Base-by-base conservation (phyloP, 2,888 invertebrate genomes). In the Caenorhabditis becei region DNA sequence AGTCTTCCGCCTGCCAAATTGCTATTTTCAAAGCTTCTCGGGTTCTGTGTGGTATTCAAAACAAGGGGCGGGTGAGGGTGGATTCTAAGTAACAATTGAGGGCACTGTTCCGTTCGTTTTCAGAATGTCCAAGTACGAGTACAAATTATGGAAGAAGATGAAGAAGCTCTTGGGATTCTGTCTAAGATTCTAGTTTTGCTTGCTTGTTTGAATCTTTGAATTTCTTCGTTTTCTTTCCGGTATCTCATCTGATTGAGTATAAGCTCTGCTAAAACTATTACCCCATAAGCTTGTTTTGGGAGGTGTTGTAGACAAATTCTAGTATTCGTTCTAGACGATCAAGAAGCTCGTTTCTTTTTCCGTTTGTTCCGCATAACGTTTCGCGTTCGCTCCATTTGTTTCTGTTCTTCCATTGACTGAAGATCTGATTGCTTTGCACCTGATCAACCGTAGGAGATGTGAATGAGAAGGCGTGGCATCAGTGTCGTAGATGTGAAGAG, bases 211-310 rank as follows among this genome's bases (percentile, higher is more conserved):
- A 51, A 16, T 70, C 8, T 70, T 24, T 51, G 28, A 10, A 20
- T 59, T 51, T 47, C 5, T 47, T 18, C 47, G 8, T 47, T 41
- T 16, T 41, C 10, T 32, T 32, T 32, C 14, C 41, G 16, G 24
- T 32, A 35, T 59, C 16, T 32, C 7, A 18, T 44, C 23, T 56
- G 54, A 62, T 71, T 71, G 71, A 63, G 44, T 62, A 56, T 63
- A 58, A 63, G 54, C 54, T 23, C 8, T 49, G 54, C 18, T 63
- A 56, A 72, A 32, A 58, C 72, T 54, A 37, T 63, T 26, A 63
- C 11, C 54, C 24, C 32, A 2, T 63, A 71, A 71, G 62, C 56
- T 54, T 72, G 72, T 72, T 72, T 72, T 63, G 44, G 37, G 23
- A 61, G 26, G 0, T 11, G 37, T 35, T 58, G 18, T 35, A 49